Evolutionary conservation across 1,140 invertebrate species (phyloP).

Genomic region (Diabrotica undecimpunctata): DNA sequence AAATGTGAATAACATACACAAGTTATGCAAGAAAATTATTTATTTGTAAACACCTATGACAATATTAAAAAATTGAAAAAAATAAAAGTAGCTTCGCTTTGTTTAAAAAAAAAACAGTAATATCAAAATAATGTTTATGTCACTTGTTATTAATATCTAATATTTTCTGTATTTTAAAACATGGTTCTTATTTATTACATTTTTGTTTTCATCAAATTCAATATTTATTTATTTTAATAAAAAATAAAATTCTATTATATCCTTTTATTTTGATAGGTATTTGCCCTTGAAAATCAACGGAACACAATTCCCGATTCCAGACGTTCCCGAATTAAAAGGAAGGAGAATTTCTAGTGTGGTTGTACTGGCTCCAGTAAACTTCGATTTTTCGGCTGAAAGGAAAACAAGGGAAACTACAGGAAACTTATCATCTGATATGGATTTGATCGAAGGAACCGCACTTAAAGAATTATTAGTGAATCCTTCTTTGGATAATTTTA

Average conservation of each 20-base stretch:
- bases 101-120: too few relatives aligned
- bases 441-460: slow-evolving; percentile 63
- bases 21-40: too few relatives aligned
- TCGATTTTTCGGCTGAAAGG: slow-evolving; percentile 45
- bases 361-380: slow-evolving; percentile 74
- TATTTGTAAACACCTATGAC: too few relatives aligned
- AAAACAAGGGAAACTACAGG: slow-evolving; percentile 49
- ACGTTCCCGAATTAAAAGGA: slow-evolving; percentile 66
- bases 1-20: too few relatives aligned
- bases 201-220: too few relatives aligned
- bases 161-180: too few relatives aligned
- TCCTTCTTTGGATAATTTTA: slow-evolving; percentile 71
- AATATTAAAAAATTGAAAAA: too few relatives aligned
- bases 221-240: too few relatives aligned
- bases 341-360: slow-evolving; percentile 77
- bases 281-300: slow-evolving; percentile 78
- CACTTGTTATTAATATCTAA: too few relatives aligned
- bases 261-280: slow-evolving; percentile 55
- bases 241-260: background rate
- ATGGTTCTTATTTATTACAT: too few relatives aligned
- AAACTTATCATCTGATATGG: slow-evolving; percentile 55
- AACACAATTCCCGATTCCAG: slow-evolving; percentile 76
- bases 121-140: too few relatives aligned
- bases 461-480: slow-evolving; percentile 72
- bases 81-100: too few relatives aligned